These are phyloP conservation scores for Falco punctatus DNA, from an alignment of 2,113 vertebrate species.

Conservation along the genomic window DNA sequence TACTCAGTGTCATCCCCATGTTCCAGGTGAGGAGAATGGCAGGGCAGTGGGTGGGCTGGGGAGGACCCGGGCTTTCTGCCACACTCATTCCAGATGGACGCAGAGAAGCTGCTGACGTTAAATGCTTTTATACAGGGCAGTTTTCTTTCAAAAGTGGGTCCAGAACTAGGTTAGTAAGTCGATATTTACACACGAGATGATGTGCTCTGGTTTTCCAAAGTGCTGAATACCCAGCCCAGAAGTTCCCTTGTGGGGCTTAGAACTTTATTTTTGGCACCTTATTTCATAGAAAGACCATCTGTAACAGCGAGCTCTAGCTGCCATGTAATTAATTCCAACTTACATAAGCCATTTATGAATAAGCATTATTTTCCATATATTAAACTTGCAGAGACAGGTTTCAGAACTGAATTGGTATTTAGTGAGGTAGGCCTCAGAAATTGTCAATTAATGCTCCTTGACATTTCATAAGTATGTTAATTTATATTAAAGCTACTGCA, in stretches of 20 bases:
- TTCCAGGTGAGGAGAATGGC: not conserved
- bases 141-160: not conserved
- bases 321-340: not conserved
- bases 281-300: not conserved
- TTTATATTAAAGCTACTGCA: conserved; percentile 11
- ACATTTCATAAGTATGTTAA: conserved; percentile 51
- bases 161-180: conserved; percentile 49
- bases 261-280: conserved; percentile 25
- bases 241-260: not conserved
- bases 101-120: not conserved
- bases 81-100: rapidly evolving
- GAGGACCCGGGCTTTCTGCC: not conserved
- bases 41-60: not conserved
- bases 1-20: rapidly evolving
- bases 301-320: not conserved
- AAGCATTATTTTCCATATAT: conserved; percentile 49
- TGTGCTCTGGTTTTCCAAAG: conserved; percentile 9
- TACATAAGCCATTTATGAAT: conserved; percentile 35
- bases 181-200: not conserved
- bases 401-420: not conserved
- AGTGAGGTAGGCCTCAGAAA: conserved; percentile 23
- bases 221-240: not conserved
- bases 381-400: not conserved
- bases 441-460: conserved; percentile 59
- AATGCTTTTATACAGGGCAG: not conserved